These are phyloP conservation scores for Nipponia nippon DNA, from an alignment of 2,113 vertebrate genomes.

Conservation along the genomic window DNA sequence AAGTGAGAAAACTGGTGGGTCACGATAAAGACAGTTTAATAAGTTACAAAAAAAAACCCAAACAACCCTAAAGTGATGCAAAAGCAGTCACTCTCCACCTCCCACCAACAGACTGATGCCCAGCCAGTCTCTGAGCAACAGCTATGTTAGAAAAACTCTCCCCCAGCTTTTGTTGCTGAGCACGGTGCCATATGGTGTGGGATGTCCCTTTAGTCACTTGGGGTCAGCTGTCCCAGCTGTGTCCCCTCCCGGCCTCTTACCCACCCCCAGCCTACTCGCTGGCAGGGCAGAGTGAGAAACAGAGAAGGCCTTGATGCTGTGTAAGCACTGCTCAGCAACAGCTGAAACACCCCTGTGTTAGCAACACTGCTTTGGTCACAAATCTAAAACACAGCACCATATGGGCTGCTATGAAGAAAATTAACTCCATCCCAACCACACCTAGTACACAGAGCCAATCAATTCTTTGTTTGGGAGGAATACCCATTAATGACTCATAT, in stretches of 20 bases:
- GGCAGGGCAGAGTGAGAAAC: not conserved
- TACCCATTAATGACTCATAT: not conserved
- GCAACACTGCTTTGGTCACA: not conserved
- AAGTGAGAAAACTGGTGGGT: not conserved
- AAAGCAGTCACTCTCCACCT: not conserved
- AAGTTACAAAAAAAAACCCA: not conserved
- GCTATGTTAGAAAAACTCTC: not conserved
- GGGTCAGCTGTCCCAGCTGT: not conserved
- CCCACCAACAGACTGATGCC: not conserved
- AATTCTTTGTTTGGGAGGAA: not conserved
- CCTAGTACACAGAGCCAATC: not conserved
- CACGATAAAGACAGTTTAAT: not conserved
- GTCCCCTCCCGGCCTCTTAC: too few species aligned
- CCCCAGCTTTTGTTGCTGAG: not conserved
- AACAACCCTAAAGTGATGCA: not conserved
- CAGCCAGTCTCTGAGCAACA: not conserved
- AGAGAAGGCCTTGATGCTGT: rapidly evolving
- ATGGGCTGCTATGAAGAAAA: not conserved
- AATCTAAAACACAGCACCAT: not conserved
- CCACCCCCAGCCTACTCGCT: too few species aligned
- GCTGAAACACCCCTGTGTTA: not conserved
- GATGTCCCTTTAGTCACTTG: not conserved
- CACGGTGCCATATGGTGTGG: rapidly evolving
- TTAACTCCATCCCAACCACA: not conserved
- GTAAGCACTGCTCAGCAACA: not conserved